Percentiles rank a stretch among this genome's conserved stretches.
These are phyloP conservation scores for Epistrophe grossulariae DNA, from an alignment of 2,888 invertebrate species.

Conservation along the genomic window DNA sequence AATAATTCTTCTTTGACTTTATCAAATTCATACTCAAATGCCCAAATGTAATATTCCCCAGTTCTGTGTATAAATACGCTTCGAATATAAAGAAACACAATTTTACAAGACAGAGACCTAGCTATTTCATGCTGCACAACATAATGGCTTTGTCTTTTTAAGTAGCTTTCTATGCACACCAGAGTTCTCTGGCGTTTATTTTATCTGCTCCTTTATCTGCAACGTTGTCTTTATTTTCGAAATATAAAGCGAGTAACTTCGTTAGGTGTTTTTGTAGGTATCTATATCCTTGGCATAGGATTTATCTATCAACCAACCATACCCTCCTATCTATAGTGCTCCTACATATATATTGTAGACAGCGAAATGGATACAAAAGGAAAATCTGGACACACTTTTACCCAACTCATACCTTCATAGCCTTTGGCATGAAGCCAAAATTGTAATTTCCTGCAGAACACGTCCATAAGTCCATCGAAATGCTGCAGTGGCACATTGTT, in stretches of 20 bases:
- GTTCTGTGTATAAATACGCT: too few relatives aligned
- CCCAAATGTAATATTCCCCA: too few relatives aligned
- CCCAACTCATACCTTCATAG: background rate
- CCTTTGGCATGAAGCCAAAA: constrained; percentile 62
- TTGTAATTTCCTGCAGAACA: constrained; percentile 56
- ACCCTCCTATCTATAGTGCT: background rate
- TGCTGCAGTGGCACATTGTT: constrained; percentile 39
- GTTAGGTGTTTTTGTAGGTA: constrained; percentile 33
- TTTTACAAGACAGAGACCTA: background rate
- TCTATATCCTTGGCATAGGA: constrained; percentile 38
- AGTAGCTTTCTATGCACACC: constrained; percentile 48
- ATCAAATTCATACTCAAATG: constrained; percentile 2
- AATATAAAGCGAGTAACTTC: constrained; percentile 55
- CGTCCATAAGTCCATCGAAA: constrained; percentile 59
- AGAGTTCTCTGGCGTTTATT: constrained; percentile 4
- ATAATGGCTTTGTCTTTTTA: constrained; percentile 45
- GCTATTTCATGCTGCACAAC: constrained; percentile 13
- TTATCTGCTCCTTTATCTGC: constrained; percentile 28
- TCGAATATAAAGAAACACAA: background rate
- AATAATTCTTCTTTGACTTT: background rate
- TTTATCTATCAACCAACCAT: constrained; percentile 40
- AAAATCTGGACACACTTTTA: background rate
- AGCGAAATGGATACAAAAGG: constrained; percentile 1
- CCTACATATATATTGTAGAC: background rate
- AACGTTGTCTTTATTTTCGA: constrained; percentile 33